Evolutionary conservation across 92 coral and sea anemone genomes (phyloP), one percentile per base, ranked within the genome.

Genomic region (Epizoanthus stellaris): DNA sequence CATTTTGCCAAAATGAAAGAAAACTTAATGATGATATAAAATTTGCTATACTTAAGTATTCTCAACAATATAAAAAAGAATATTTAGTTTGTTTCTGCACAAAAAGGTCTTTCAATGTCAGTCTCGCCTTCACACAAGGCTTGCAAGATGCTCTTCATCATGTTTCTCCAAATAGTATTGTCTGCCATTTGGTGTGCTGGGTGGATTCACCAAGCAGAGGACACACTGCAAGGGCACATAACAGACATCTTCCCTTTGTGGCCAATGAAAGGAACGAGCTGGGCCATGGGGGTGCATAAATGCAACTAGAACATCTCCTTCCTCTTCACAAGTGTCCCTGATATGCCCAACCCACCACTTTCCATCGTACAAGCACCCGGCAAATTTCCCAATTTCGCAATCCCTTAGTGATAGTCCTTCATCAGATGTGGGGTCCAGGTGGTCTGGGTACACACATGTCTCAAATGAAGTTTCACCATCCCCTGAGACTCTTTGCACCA

Each of bases 231-330:
- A 60, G 63, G 85, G 71, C 19, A 80, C 73, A 68, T 57, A 80
- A 62, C 85, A 80, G 0, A 62, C 47, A 80, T 62, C 72, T 45
- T 60, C 72, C 47, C 74, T 80, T 80, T 54, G 71, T 9, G 85
- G 85, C 73, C 74, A 80, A 11, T 64, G 60, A 80, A 80, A 80
- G 42, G 4, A 60, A 38, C 75, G 30, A 14, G 30, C 49, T 80
- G 72, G 85, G 49, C 85, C 72, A 23, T 62, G 72, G 67, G 85
- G 85, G 75, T 80, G 73, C 85, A 80, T 80, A 43, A 80, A 80
- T 30, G 60, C 45, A 20, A 80, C 85, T 21, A 30, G 73, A 64
- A 80, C 45, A 36, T 80, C 74, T 65, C 66, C 25, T 65, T 80
- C 54, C 67, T 80, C 73, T 40, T 61, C 53, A 19, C 64, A 34